Evolutionary conservation across 1,140 invertebrate species (phyloP), one percentile per base, ranked within the genome.

Genomic region (Melitaea cinxia): DNA sequence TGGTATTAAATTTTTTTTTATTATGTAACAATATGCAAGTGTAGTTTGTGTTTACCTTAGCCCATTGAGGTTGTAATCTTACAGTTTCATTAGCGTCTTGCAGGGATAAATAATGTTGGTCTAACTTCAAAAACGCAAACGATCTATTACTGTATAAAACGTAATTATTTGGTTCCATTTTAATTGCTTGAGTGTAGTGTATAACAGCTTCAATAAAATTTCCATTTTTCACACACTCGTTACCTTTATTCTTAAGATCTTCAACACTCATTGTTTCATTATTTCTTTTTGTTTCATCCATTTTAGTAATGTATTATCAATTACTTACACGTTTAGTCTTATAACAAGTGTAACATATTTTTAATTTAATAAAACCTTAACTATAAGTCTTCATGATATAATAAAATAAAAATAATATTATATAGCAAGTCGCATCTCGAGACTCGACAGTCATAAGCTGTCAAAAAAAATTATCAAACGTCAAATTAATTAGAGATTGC

Each of bases 121-220:
- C 93, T 70, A 95, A 87, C 82, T 95, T 96, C 12, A 96, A 87
- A 86, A 96, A 96, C 17, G 95, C 95, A 72, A 94, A 93, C 2
- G 96, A 97, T 78, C 96, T 91, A 82, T 97, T 97, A 77, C 95
- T 96, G 80, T 95, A 95, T 3, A 96, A 81, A 5, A 94, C 91
- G 83, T 93, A 94, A 89, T 96, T 96, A 49, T 91, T 91, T 23
- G 93, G 93, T 72, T 96, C 95, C 59, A 94, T 80, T 91, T 96
- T 95, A 74, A 97, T 94, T 1, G 95, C 96, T 78, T 96, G 93
- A 10, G 95, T 95, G 78, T 96, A 97, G 89, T 96, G 94, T 53
- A 96, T 85, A 59, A 96, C 92, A 15, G 96, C 96, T 88, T 96
- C 95, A 70, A 93, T 93, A 82, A 92, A 95, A 73, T 96, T 95